A percentile compares a stretch with the other conserved stretches of the same genome.
These are phyloP conservation scores for Agrypnus murinus DNA, from an alignment of 2,888 invertebrate species.

Conservation along the genomic window DNA sequence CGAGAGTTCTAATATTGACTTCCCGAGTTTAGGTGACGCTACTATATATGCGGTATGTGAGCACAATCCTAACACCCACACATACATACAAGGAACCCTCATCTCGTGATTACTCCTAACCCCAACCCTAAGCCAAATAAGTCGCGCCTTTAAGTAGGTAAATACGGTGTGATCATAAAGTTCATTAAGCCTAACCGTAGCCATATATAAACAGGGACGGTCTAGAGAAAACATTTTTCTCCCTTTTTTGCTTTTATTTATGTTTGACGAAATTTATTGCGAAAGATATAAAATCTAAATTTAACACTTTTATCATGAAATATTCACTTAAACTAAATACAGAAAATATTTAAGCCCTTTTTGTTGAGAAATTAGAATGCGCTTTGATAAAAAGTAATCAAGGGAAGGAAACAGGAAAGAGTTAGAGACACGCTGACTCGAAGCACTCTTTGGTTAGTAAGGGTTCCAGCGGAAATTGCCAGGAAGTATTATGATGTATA, in stretches of 20 bases:
- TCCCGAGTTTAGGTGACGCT: constrained; percentile 7
- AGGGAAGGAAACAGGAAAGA: constrained; percentile 52
- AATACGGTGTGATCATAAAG: constrained; percentile 69
- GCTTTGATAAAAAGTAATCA: constrained; percentile 45
- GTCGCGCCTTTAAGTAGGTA: constrained; percentile 66
- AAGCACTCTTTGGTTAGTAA: constrained; percentile 51
- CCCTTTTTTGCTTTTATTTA: background rate
- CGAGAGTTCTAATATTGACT: background rate
- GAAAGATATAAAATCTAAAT: no score
- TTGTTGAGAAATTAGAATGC: constrained; percentile 44
- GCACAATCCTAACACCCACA: constrained; percentile 31
- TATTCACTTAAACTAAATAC: no score
- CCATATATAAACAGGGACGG: background rate
- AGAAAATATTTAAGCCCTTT: constrained; percentile 9
- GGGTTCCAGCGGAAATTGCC: constrained; percentile 68
- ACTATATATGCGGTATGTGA: constrained; percentile 36
- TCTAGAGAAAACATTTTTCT: background rate
- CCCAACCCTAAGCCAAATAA: constrained; percentile 61
- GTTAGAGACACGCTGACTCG: constrained; percentile 43
- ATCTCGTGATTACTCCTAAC: constrained; percentile 62
- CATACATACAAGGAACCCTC: constrained; percentile 30
- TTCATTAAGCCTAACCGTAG: constrained; percentile 67
- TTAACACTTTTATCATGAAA: background rate
- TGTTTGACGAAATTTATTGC: background rate
- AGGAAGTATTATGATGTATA: constrained; percentile 69